These are phyloP conservation scores for Mesochorus sp. DNA, from an alignment of 2,888 invertebrate species.

Conservation along the genomic window DNA sequence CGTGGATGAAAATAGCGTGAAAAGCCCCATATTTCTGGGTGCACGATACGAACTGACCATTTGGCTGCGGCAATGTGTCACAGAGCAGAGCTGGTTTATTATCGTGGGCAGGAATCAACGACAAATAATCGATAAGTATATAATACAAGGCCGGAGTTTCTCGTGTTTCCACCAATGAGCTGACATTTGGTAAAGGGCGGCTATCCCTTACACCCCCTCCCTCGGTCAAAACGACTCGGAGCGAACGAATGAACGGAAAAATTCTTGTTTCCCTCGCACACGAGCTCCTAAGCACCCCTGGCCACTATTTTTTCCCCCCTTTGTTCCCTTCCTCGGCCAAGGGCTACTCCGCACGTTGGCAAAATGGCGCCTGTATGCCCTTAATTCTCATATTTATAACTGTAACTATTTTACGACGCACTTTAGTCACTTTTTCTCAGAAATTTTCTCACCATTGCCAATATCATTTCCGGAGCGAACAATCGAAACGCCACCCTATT, in stretches of 20 bases:
- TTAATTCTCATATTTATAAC: not conserved
- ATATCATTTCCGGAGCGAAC: not conserved
- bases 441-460: too few relatives aligned
- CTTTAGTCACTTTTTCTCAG: too few relatives aligned
- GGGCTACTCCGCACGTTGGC: constrained; percentile 37
- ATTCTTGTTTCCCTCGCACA: constrained; percentile 40
- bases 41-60: constrained; percentile 34
- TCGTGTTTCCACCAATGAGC: constrained; percentile 71
- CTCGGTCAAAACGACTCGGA: constrained; percentile 22
- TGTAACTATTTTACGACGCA: too few relatives aligned
- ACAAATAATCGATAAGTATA: constrained; percentile 73
- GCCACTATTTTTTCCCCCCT: constrained; percentile 49
- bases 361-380: constrained; percentile 39
- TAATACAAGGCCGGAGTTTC: constrained; percentile 36
- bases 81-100: constrained; percentile 60
- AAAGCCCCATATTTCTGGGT: constrained; percentile 20
- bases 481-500: not conserved
- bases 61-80: constrained; percentile 22
- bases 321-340: constrained; percentile 47
- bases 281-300: constrained; percentile 30
- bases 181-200: constrained; percentile 67
- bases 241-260: constrained; percentile 58
- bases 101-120: constrained; percentile 66
- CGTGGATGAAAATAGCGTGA: constrained; percentile 42
- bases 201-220: constrained; percentile 68